Conservation (phyloP, 2,888 invertebrate species). For the Oscheius sp. region DNA sequence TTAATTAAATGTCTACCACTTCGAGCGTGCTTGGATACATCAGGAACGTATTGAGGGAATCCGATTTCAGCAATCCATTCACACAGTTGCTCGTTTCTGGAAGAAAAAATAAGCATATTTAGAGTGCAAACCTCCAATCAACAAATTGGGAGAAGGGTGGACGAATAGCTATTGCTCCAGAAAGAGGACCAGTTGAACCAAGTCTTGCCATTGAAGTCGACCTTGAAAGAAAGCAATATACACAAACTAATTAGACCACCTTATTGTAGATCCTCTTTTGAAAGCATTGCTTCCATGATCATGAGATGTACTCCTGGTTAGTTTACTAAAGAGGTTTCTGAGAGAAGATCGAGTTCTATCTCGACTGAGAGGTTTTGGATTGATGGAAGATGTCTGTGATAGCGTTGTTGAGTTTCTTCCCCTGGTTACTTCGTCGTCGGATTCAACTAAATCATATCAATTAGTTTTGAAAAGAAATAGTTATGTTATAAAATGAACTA, state of each 20-base stretch:
- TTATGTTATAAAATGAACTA: slow-evolving; percentile 3
- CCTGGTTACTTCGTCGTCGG: slow-evolving; percentile 67
- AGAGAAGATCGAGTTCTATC: slow-evolving; percentile 68
- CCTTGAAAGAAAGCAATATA: slow-evolving; percentile 11
- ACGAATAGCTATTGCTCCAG: slow-evolving; percentile 56
- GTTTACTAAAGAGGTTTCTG: slow-evolving; percentile 65
- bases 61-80: slow-evolving; percentile 65
- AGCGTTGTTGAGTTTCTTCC: slow-evolving; percentile 47
- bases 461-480: background rate
- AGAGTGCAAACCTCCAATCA: slow-evolving; percentile 58
- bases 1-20: slow-evolving; percentile 82
- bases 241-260: slow-evolving; percentile 12
- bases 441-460: slow-evolving; percentile 57
- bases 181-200: slow-evolving; percentile 45
- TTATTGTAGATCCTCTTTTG: slow-evolving; percentile 45
- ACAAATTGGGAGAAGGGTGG: slow-evolving; percentile 68
- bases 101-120: slow-evolving; percentile 22
- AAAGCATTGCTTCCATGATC: slow-evolving; percentile 50
- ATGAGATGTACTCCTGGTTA: slow-evolving; percentile 64
- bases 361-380: slow-evolving; percentile 54
- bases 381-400: slow-evolving; percentile 34
- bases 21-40: slow-evolving; percentile 85
- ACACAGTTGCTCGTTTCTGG: slow-evolving; percentile 37
- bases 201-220: slow-evolving; percentile 60
- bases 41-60: slow-evolving; percentile 77